Conservation (phyloP, 2,888 invertebrate species). For the Strigamia crassipes region DNA sequence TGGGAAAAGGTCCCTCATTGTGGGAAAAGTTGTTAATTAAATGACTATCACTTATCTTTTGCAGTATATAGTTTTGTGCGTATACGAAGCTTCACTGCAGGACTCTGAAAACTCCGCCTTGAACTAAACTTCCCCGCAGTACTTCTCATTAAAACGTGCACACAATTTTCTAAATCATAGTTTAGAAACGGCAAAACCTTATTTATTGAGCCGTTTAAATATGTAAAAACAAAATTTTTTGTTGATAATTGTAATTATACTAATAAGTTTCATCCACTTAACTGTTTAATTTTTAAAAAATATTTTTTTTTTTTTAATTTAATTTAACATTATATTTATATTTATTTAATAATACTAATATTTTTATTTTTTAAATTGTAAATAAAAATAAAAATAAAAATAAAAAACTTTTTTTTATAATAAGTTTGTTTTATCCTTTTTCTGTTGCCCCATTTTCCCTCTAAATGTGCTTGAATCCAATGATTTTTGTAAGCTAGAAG, state of each 20-base stretch:
- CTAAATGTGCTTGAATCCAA: conserved; percentile 12
- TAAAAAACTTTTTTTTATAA: background rate
- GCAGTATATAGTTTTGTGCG: background rate
- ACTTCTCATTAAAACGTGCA: background rate
- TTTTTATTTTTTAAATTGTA: no score
- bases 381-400: background rate
- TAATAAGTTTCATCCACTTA: no score
- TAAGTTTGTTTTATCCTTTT: background rate
- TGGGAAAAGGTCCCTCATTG: background rate
- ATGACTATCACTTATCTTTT: no score
- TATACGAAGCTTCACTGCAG: background rate
- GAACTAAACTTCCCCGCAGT: background rate
- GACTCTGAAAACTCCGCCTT: conserved; percentile 5
- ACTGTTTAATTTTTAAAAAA: no score
- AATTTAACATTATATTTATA: no score
- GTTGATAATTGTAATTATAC: no score
- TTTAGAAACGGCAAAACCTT: background rate
- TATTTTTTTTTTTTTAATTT: no score
- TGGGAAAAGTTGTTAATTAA: background rate
- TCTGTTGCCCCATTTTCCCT: background rate
- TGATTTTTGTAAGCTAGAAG: conserved; percentile 30
- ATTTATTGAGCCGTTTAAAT: no score
- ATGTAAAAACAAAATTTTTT: no score
- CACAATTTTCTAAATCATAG: no score
- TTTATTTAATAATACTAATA: no score